Evolutionary conservation across 1,140 invertebrate genomes (phyloP), one percentile per base, ranked within the genome.

Genomic region (Pachyrhynchus sulphureomaculatus): DNA sequence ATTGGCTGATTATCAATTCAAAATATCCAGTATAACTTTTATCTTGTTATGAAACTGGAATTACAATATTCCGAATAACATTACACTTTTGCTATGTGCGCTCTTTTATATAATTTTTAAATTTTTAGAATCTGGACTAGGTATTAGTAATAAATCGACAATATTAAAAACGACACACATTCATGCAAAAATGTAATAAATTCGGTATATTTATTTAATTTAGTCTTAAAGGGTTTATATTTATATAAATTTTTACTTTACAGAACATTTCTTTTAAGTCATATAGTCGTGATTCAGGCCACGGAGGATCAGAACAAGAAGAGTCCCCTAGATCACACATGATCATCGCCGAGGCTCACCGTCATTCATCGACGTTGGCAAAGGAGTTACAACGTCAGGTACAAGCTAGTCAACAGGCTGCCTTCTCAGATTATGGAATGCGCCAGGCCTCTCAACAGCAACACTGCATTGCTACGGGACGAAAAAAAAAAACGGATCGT

Each of bases 221-320:
- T 12, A 10, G 36, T 17, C 12, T n/a, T 8, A 39, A 39, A 39
- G 36, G 10, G 12, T n/a, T 39, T n/a, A 17, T 17, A n/a, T 8
- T 2, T 9, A 3, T 29, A 29, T 29, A 29, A 29, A 6, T 10
- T 48, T 49, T 58, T 32, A 18, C 29, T 63, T 77, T 76, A 66
- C 83, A 86, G 85, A 86, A 85, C 82, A 85, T 84, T 82, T 86
- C 84, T 81, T 86, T 84, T 84, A 86, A 86, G 71, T 85, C 83
- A 32, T 84, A 83, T 71, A 84, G 84, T 63, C 79, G 84, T 61
- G 81, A 85, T 72, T 82, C 85, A 44, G 80, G 86, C 62, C 81
- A 85, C 76, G 80, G 85, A 64, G 79, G 83, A 44, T 86, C 84
- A 24, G 84, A 86, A 66, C 82, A 85, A 65, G 84, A 86, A 68